These are phyloP conservation scores for Petroica traversi DNA, from an alignment of 2,113 vertebrate genomes.

Conservation along the genomic window DNA sequence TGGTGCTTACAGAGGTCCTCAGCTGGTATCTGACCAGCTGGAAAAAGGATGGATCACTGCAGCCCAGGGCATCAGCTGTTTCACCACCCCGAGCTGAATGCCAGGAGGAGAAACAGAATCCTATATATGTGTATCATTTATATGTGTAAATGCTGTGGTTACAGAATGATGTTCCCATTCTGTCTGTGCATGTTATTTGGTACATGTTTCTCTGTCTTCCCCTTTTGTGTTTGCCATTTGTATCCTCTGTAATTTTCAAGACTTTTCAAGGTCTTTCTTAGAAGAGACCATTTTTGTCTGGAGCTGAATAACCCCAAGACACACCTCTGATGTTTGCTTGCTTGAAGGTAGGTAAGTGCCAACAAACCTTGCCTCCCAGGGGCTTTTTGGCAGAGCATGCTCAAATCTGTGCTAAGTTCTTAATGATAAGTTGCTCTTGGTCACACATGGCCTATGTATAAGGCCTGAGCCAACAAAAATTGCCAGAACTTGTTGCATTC, in stretches of 20 bases:
- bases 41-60: background rate
- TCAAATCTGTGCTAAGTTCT: background rate
- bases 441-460: background rate
- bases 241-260: background rate
- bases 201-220: background rate
- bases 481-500: background rate
- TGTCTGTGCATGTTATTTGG: background rate
- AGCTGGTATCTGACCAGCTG: background rate
- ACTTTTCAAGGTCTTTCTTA: background rate
- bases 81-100: background rate
- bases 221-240: background rate
- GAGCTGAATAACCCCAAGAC: background rate
- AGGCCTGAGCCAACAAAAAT: background rate
- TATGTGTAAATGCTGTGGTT: background rate
- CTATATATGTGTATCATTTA: fast-evolving
- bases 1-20: background rate
- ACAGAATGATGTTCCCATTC: background rate
- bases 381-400: background rate
- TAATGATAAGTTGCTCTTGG: background rate
- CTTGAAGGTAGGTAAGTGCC: background rate
- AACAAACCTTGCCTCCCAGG: background rate
- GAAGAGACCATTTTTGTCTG: background rate
- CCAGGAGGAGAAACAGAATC: background rate
- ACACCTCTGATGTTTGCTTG: background rate
- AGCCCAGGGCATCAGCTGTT: background rate